Base-by-base conservation (phyloP, 2,113 vertebrate genomes). In the Polypterus senegalus region DNA sequence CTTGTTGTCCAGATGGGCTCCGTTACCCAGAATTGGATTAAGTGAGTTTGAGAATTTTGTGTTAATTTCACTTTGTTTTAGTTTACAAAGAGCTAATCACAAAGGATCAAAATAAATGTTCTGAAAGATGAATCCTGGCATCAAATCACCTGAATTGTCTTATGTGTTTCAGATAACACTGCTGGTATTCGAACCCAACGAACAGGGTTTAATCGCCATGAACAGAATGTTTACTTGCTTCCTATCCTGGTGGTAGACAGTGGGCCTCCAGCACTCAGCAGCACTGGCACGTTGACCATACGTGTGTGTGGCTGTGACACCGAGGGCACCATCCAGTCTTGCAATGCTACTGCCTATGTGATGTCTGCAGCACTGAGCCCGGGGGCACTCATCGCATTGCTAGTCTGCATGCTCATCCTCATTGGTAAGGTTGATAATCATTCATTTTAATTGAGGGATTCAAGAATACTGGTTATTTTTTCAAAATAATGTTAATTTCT, bases 331-430 rank as follows among this genome's bases (percentile, higher is more conserved):
- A 93, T 98, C 78, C 92, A 93, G 81, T 95, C 94, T 66, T 98
- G 96, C 83, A 97, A 91, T 61, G 87, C 91, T 79, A 94, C 96
- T 0, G 92, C 94, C 71, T 97, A 90, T 0, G 81, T 83, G 9
- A 85, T 93, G 73, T 86, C 92, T 1, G 81, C 92, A 7, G 85
- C 91, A 0, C 92, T 98, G 66, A 97, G 96, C 78, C 96, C 96
- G 0, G 94, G 94, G 0, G 96, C 92, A 0, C 93, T 98, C 73
- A 98, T 98, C 8, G 92, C 96, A 0, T 84, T 98, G 58, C 74
- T 98, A 70, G 94, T 98, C 63, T 98, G 93, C 58, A 68, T 95
- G 77, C 94, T 98, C 79, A 98, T 98, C 54, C 91, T 98, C 57
- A 84, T 98, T 1, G 96, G 96, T 98, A 85, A 94, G 91, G 85